Evolutionary conservation across 2,797 vertebrate genomes (phyloP).

Genomic region (Anisognathus igniventris): DNA sequence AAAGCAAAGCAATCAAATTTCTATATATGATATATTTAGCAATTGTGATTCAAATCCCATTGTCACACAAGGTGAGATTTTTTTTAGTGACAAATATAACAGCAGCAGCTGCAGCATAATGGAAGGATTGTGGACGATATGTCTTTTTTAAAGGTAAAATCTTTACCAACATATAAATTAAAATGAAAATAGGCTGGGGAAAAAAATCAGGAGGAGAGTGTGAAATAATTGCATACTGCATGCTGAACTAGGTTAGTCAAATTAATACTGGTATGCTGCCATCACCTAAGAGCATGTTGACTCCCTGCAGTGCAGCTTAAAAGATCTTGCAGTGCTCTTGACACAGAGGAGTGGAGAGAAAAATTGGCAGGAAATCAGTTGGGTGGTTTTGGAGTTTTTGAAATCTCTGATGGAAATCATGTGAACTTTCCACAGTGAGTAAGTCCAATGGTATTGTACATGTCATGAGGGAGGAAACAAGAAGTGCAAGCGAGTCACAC

Average conservation of each 20-base stretch:
- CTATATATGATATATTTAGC: constrained; percentile 9
- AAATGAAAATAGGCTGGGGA: constrained; percentile 35
- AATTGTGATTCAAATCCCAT: constrained; percentile 47
- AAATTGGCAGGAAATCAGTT: neutral
- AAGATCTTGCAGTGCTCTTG: neutral
- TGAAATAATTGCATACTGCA: constrained; percentile 34
- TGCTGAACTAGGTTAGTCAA: constrained; percentile 38
- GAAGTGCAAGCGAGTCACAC: neutral
- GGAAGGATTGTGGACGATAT: constrained; percentile 30
- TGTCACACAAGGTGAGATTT: constrained; percentile 15
- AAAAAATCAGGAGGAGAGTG: constrained; percentile 5
- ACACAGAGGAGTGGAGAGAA: neutral
- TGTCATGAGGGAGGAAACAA: neutral
- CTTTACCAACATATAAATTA: constrained; percentile 57
- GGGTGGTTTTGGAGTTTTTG: neutral
- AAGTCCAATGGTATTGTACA: neutral
- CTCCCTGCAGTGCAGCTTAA: constrained; percentile 11
- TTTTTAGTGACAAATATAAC: constrained; percentile 45
- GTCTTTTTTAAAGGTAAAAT: constrained; percentile 57
- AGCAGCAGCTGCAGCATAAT: constrained; percentile 45
- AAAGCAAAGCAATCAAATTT: constrained; percentile 33
- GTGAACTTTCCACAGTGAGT: neutral
- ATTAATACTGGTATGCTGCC: constrained; percentile 48
- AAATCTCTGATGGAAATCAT: neutral
- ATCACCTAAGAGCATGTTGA: neutral